Evolutionary conservation across 2,797 vertebrate species (phyloP).

Genomic region (Peromyscus melanophrys): DNA sequence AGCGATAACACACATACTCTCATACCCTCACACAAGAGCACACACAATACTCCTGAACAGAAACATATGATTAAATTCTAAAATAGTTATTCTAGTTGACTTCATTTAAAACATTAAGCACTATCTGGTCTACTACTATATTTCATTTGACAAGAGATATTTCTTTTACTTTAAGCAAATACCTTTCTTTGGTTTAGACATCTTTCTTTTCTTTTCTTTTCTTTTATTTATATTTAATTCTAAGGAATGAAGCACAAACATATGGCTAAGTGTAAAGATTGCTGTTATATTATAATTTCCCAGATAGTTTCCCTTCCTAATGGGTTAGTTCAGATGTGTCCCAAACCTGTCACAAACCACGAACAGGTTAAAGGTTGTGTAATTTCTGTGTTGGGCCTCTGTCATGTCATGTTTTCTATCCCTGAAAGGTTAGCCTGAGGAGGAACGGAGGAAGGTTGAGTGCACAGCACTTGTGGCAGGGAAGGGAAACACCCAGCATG

Average conservation of each 20-base stretch:
- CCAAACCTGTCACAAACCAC: constrained; percentile 75
- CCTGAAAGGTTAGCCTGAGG: constrained; percentile 4
- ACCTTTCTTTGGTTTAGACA: not conserved
- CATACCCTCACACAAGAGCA: not conserved
- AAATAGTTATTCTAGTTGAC: not conserved
- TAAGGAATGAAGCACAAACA: not conserved
- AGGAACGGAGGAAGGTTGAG: not conserved
- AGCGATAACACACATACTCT: not conserved
- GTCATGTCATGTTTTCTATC: constrained; percentile 77
- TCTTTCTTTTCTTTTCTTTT: constrained; percentile 22
- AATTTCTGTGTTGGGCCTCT: constrained; percentile 71
- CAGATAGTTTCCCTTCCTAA: constrained; percentile 69
- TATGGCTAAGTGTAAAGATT: constrained; percentile 37
- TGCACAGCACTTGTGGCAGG: not conserved
- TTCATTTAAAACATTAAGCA: not conserved
- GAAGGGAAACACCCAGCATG: not conserved
- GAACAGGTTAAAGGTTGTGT: constrained; percentile 70
- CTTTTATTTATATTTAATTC: constrained; percentile 11
- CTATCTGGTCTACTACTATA: not conserved
- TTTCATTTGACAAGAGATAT: not conserved
- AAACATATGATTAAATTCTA: not conserved
- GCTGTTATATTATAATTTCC: constrained; percentile 69
- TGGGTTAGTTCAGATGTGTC: constrained; percentile 70
- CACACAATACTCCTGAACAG: not conserved
- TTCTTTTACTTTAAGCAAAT: constrained; percentile 40